Base-by-base conservation (phyloP, 2,113 vertebrate species). In the Tachycineta bicolor region DNA sequence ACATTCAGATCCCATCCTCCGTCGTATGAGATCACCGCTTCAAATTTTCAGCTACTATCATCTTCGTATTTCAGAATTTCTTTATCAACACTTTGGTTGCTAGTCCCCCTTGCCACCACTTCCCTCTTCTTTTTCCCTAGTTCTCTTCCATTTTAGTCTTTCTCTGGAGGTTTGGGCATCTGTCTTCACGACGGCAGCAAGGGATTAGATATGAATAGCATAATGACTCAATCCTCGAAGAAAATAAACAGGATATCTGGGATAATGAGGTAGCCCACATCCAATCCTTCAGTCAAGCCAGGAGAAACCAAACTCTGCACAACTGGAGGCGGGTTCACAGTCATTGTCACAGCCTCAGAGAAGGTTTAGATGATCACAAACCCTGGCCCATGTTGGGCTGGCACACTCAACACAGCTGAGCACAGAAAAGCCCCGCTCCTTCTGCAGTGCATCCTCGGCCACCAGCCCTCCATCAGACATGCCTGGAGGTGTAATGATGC, bases 361-460 rank as follows among this genome's bases (percentile, higher is more conserved):
- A 64, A 64, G 14, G 10, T 31, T 18, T 23, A 33, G n/a, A n/a
- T 17, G 31, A 25, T 23, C 41, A 64, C 26, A 53, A 59, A 20
- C 50, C 21, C 62, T 50, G 19, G 11, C 13, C 9, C n/a, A 3
- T 0, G 14, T 3, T 0, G 0, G 47, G 34, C 22, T 83, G 63
- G 46, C 49, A 49, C 29, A 31, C 44, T 14, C 33, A 15, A 43
- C 13, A 41, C 21, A 15, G 18, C 9, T 25, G 9, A 26, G 3
- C 21, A 23, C 24, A 69, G 56, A 10, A 65, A n/a, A 52, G 43
- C 24, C 50, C 44, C 1, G 0, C 7, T 55, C 58, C 39, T 74
- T 9, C 55, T 4, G 3, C 56, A 13, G 44, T 12, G 46, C 29
- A 5, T 9, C 58, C 53, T 19, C 1, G 0, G 60, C 49, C 12